phyloP scores from a whole-genome alignment of 2,113 vertebrate genomes.

The Paradoxurus hermaphroditus region DNA sequence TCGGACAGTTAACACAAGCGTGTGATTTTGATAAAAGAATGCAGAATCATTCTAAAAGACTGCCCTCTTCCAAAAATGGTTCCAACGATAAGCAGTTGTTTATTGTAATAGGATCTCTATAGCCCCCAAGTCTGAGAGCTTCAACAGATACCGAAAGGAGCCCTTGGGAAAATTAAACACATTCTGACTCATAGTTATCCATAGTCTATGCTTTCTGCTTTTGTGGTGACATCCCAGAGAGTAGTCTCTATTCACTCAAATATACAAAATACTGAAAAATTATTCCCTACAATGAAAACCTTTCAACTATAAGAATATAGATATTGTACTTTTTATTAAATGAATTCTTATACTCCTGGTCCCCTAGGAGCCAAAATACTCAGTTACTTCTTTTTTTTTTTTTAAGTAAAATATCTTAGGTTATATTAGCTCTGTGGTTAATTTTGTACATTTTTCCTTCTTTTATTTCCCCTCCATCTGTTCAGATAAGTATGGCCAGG shows the following conservation, averaged over 20 bases:
- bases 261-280: conserved; percentile 13
- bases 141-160: background rate
- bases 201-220: background rate
- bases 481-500: conserved; percentile 83
- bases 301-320: conserved; percentile 9
- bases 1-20: background rate
- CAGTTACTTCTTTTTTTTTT: background rate
- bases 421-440: conserved; percentile 1
- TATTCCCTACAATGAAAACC: conserved; percentile 40
- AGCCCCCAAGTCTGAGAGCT: background rate
- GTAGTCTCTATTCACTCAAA: background rate
- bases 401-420: background rate
- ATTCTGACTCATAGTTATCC: background rate
- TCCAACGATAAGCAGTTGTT: background rate
- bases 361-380: conserved; percentile 14
- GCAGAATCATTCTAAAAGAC: background rate
- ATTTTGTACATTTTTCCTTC: background rate
- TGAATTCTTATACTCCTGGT: background rate
- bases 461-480: background rate
- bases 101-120: background rate
- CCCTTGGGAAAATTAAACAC: background rate
- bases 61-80: background rate
- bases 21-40: conserved; percentile 1
- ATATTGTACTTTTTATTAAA: conserved; percentile 42
- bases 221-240: background rate